Evolutionary conservation across 92 coral and sea anemone genomes (phyloP).

Genomic region (Heteractis magnifica): DNA sequence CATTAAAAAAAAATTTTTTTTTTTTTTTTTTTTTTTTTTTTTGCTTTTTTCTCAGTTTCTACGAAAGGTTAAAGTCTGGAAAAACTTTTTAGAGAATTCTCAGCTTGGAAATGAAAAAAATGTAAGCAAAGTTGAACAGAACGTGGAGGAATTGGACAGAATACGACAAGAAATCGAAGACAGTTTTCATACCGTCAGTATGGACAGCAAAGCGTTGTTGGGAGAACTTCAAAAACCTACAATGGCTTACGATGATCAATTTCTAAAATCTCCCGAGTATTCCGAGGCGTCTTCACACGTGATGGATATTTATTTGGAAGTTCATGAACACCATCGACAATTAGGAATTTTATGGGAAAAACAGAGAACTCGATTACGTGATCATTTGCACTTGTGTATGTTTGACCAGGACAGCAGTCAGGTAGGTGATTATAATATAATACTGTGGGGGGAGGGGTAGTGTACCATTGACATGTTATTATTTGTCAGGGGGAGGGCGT

Average conservation of each 20-base stretch:
- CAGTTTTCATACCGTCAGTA: slow-evolving; percentile 84
- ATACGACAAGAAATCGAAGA: slow-evolving; percentile 86
- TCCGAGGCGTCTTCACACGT: slow-evolving; percentile 98
- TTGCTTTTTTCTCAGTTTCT: slow-evolving; percentile 66
- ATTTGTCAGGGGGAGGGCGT: background rate
- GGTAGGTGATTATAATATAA: slow-evolving; percentile 45
- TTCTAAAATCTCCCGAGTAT: slow-evolving; percentile 84
- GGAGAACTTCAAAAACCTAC: slow-evolving; percentile 92
- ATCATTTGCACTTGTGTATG: slow-evolving; percentile 88
- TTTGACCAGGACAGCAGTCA: slow-evolving; percentile 98
- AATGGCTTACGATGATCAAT: slow-evolving; percentile 75
- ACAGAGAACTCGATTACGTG: slow-evolving; percentile 71
- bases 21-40: background rate
- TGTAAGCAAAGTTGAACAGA: slow-evolving; percentile 69
- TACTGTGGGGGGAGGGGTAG: background rate
- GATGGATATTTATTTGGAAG: slow-evolving; percentile 94
- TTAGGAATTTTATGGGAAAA: slow-evolving; percentile 91
- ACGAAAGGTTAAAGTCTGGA: slow-evolving; percentile 82
- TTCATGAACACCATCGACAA: slow-evolving; percentile 97
- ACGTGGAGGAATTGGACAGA: slow-evolving; percentile 64
- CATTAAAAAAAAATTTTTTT: background rate
- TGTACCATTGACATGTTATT: background rate
- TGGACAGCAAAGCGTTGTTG: slow-evolving; percentile 91
- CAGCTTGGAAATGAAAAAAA: slow-evolving; percentile 58
- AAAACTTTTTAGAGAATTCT: slow-evolving; percentile 68